A percentile compares a stretch with the other conserved stretches of the same genome.
These are phyloP conservation scores for Pachyrhynchus sulphureomaculatus DNA, from an alignment of 1,140 invertebrate genomes.

Conservation along the genomic window DNA sequence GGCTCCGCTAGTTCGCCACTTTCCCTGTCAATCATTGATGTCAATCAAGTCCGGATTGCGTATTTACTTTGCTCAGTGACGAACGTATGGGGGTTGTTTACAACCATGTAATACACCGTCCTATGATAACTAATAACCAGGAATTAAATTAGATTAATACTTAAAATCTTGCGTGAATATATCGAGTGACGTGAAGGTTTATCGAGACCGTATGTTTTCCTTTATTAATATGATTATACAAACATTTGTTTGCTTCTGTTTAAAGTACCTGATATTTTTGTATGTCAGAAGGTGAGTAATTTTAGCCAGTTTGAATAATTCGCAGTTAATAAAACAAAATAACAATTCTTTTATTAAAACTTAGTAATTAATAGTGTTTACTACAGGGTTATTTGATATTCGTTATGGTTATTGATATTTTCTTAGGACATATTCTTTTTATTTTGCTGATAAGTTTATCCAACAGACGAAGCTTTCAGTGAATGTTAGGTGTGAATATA, in stretches of 20 bases:
- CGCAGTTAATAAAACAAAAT: too few relatives aligned
- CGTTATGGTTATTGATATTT: too few relatives aligned
- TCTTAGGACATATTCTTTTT: too few relatives aligned
- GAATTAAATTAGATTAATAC: conserved; percentile 6
- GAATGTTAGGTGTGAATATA: too few relatives aligned
- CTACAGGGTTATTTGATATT: too few relatives aligned
- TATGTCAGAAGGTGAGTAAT: too few relatives aligned
- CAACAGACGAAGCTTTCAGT: too few relatives aligned
- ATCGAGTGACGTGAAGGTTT: not conserved
- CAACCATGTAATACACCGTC: conserved; percentile 23
- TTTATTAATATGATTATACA: not conserved
- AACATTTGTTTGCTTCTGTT: not conserved
- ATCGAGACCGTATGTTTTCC: conserved; percentile 12
- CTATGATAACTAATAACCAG: conserved; percentile 14
- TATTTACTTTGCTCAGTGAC: conserved; percentile 34
- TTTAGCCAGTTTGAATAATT: too few relatives aligned
- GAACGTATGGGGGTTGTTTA: conserved; percentile 25
- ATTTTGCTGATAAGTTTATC: too few relatives aligned
- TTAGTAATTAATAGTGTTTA: too few relatives aligned
- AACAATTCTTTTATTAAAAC: too few relatives aligned
- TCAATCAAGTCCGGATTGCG: conserved; percentile 33
- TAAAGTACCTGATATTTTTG: too few relatives aligned
- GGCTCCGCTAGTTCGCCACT: conserved; percentile 33
- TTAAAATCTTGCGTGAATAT: not conserved
- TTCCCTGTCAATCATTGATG: conserved; percentile 37